Evolutionary conservation across 2,113 vertebrate genomes (phyloP), one percentile per base, ranked within the genome.

Genomic region (Naja naja): DNA sequence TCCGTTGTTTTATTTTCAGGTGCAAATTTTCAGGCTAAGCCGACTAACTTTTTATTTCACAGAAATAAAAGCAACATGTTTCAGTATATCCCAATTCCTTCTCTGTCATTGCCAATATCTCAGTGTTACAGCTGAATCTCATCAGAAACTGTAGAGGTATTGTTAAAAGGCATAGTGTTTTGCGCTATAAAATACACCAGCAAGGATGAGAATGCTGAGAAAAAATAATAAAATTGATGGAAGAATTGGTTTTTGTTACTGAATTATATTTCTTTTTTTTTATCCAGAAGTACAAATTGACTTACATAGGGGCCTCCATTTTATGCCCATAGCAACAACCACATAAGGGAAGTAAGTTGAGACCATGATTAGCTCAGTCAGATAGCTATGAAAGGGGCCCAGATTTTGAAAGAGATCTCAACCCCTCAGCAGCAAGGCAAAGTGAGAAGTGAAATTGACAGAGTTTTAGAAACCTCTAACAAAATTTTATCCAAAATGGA

Each of bases 1-100:
- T 91, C 93, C 92, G 9, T 25, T 91, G 93, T 96, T 96, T 96
- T 49, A 91, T 81, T 95, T 95, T 95, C 2, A 0, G 87, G 23
- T 91, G 93, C 88, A 90, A 69, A 47, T 86, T 95, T 95, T 93
- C 89, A 93, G 95, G 92, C 58, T 90, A 91, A 95, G 92, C 93
- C 88, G 93, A 95, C 22, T 93, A 94, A 95, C 60, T 97, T 97
- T 96, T 96, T 97, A 97, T 95, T 93, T 91, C 95, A 95, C 96
- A 91, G 94, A 96, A 97, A 97, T 97, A 96, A 97, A 96, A 95
- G 22, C 96, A 60, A 81, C 90, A 89, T 92, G 92, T 97, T 97
- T 97, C 93, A 95, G 69, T 95, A 97, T 2, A 7, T 93, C 30
- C 89, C 23, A 16, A 14, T 56, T 55, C 89, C 5, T 94, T 93